Evolutionary conservation across 2,797 vertebrate genomes (phyloP).

Genomic region (Geotrypetes seraphini): DNA sequence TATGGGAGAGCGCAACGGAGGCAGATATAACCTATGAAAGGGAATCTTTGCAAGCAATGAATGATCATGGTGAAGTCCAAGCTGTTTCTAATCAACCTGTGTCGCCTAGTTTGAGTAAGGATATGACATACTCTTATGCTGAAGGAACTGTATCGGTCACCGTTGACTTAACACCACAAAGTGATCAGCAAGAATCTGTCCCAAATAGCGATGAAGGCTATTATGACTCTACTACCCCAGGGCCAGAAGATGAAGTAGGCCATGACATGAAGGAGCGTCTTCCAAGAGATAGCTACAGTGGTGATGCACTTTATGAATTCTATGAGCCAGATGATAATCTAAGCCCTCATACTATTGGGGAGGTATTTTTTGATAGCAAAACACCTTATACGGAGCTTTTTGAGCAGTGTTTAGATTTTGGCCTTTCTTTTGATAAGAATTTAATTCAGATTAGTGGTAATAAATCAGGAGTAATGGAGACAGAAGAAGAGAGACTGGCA

Average conservation of each 20-base stretch:
- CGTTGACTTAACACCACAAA: constrained; percentile 82
- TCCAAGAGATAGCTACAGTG: constrained; percentile 92
- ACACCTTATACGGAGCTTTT: constrained; percentile 48
- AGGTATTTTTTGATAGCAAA: constrained; percentile 56
- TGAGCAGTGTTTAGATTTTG: constrained; percentile 58
- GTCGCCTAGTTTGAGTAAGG: constrained; percentile 38
- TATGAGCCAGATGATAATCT: constrained; percentile 80
- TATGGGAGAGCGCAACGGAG: constrained; percentile 49
- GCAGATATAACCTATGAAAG: constrained; percentile 50
- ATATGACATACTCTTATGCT: constrained; percentile 38
- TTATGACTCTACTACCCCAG: constrained; percentile 87
- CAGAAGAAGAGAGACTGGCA: constrained; percentile 64
- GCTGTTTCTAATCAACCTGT: constrained; percentile 33
- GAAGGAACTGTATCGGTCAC: constrained; percentile 38
- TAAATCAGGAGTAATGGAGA: constrained; percentile 63
- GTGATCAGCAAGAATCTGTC: constrained; percentile 87
- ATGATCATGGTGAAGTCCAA: constrained; percentile 30
- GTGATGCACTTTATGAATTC: constrained; percentile 92
- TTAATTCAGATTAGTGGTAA: constrained; percentile 46
- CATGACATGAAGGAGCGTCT: constrained; percentile 65
- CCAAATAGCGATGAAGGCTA: constrained; percentile 94
- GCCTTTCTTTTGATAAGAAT: constrained; percentile 35
- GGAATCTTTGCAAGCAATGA: constrained; percentile 34
- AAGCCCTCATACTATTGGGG: constrained; percentile 70
- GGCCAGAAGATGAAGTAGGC: constrained; percentile 75